Percentiles rank a stretch among this genome's conserved stretches.
Conservation (phyloP, 2,888 invertebrate genomes). For the Chymomyza procnemis region DNA sequence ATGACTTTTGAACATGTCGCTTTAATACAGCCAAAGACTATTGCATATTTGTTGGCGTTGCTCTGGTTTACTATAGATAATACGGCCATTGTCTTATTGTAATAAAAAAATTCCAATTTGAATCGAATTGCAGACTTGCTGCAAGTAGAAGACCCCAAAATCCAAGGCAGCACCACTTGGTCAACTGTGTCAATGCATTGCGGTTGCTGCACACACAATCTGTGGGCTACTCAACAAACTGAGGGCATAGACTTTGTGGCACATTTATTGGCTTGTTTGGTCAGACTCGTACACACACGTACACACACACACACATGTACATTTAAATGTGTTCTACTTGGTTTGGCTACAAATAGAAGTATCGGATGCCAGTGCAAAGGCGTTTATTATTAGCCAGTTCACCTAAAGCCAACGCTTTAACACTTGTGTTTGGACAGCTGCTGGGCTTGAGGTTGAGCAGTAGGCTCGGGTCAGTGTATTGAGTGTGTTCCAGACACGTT, state of each 20-base stretch:
- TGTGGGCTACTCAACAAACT: conserved; percentile 20
- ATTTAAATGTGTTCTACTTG: background rate
- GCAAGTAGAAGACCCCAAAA: conserved; percentile 6
- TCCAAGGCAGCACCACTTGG: conserved; percentile 42
- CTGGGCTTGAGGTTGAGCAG: conserved; percentile 31
- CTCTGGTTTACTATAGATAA: background rate
- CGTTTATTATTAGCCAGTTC: background rate
- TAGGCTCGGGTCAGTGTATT: conserved; percentile 12
- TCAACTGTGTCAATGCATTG: conserved; percentile 59
- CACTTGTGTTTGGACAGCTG: conserved; percentile 64
- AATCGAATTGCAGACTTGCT: conserved; percentile 61
- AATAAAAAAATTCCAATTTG: conserved; percentile 69
- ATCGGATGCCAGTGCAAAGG: background rate
- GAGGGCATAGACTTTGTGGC: conserved; percentile 70
- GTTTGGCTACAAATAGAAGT: background rate
- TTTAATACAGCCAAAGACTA: conserved; percentile 1
- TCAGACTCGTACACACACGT: conserved; percentile 33
- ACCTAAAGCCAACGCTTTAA: conserved; percentile 52
- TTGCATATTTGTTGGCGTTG: background rate
- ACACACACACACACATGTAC: conserved; percentile 3
- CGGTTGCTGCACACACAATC: conserved; percentile 28
- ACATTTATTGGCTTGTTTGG: conserved; percentile 72
- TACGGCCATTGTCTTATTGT: conserved; percentile 17
- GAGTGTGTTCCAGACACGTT: conserved; percentile 33
- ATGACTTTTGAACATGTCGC: background rate